Evolutionary conservation across 2,113 vertebrate species (phyloP).

Genomic region (Eptesicus fuscus): DNA sequence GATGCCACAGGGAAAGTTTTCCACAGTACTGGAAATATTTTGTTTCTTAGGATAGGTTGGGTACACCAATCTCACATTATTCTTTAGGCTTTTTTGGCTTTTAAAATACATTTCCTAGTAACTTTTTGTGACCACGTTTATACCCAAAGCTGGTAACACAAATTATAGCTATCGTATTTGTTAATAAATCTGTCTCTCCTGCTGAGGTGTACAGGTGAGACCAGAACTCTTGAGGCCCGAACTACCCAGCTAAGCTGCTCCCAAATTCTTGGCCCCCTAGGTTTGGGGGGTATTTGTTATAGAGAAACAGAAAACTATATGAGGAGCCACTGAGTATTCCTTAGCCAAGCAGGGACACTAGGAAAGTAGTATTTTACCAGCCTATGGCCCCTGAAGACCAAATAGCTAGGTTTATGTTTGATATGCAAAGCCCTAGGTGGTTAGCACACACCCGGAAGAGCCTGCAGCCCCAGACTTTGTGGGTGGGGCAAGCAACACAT

Average conservation of each 20-base stretch:
- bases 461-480: neutral
- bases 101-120: slow-evolving; percentile 4
- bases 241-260: neutral
- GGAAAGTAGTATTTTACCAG: neutral
- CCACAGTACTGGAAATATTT: neutral
- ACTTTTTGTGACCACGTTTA: neutral
- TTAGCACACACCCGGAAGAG: slow-evolving; percentile 11
- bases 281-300: neutral
- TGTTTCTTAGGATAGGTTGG: neutral
- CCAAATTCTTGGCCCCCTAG: neutral
- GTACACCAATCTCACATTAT: neutral
- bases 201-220: neutral
- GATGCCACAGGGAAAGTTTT: neutral
- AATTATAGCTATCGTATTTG: neutral
- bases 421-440: neutral
- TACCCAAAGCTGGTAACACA: neutral
- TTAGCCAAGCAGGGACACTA: neutral
- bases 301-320: neutral
- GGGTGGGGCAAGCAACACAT: neutral
- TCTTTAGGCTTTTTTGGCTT: neutral
- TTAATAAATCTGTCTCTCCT: neutral
- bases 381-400: neutral
- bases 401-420: neutral
- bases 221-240: neutral
- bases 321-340: neutral